A percentile compares a stretch with the other conserved stretches of the same genome.
These are phyloP conservation scores for Hormiphora californensis DNA, from an alignment of 37 sponge, comb jelly and placozoan genomes.

Conservation along the genomic window DNA sequence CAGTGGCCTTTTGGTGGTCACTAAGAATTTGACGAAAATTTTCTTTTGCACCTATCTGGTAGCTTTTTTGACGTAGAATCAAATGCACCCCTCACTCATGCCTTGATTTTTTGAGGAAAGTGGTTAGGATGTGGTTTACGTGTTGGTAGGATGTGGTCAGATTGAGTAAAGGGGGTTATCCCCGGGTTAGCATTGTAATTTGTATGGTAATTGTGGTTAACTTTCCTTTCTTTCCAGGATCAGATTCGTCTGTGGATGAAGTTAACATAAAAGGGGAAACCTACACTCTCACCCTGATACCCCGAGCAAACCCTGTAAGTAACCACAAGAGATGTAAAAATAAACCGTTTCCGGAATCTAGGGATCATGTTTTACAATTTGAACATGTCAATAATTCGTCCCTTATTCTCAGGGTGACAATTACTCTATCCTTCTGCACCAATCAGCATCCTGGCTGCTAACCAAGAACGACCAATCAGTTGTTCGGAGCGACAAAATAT, in stretches of 20 bases:
- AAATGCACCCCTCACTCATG: too few species aligned
- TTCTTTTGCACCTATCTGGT: too few species aligned
- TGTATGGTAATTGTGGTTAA: too few species aligned
- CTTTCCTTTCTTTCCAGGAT: slow-evolving; percentile 39
- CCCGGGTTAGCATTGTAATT: too few species aligned
- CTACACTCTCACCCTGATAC: slow-evolving; percentile 34
- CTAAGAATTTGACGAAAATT: too few species aligned
- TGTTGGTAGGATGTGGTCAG: too few species aligned
- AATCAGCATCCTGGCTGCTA: slow-evolving; percentile 10
- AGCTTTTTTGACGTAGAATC: too few species aligned
- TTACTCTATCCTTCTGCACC: background rate
- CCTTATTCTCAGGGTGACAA: slow-evolving; percentile 31
- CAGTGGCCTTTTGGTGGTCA: too few species aligned
- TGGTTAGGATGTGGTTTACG: too few species aligned
- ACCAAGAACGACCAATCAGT: background rate
- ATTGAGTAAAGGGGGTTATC: too few species aligned
- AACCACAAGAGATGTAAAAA: background rate
- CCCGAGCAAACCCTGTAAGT: slow-evolving; percentile 41
- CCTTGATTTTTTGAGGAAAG: too few species aligned
- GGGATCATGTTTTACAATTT: background rate
- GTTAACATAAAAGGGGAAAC: slow-evolving; percentile 12
- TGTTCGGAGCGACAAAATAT: background rate
- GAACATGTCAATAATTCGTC: background rate
- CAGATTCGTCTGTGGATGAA: background rate
- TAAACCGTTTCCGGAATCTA: background rate